phyloP scores from a whole-genome alignment of 2,113 vertebrate genomes.

The Dromiciops gliroides region DNA sequence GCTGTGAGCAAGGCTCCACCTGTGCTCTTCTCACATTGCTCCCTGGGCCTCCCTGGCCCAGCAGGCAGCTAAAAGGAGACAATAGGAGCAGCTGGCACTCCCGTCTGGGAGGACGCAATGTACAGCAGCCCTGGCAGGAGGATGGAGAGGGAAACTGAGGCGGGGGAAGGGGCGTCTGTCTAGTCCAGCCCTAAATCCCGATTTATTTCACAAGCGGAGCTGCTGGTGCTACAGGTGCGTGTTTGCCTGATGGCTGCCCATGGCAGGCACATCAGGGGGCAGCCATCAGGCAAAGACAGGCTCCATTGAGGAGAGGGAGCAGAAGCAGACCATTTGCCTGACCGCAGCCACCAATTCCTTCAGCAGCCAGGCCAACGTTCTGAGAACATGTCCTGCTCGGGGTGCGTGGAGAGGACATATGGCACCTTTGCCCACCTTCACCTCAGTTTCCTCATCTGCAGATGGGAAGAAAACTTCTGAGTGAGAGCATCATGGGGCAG shows the following conservation, averaged over 20 bases:
- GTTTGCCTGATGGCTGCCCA: no score
- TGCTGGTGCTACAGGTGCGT: no score
- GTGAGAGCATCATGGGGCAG: not conserved
- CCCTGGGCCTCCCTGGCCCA: not conserved
- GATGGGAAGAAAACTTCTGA: not conserved
- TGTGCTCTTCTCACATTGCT: not conserved
- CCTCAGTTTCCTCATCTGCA: not conserved
- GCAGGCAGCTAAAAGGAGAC: not conserved
- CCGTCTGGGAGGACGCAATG: not conserved
- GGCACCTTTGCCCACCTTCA: not conserved
- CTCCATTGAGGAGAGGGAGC: constrained; percentile 32
- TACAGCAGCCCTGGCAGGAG: not conserved
- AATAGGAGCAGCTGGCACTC: not conserved
- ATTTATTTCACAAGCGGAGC: not conserved
- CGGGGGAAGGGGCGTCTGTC: not conserved
- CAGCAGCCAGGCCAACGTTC: not conserved
- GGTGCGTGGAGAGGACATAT: not conserved
- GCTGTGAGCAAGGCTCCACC: not conserved
- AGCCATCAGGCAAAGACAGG: not conserved
- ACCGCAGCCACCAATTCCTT: not conserved
- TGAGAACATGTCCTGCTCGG: not conserved
- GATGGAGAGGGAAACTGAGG: not conserved
- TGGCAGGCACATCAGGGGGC: no score
- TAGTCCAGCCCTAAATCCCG: not conserved
- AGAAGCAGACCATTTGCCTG: not conserved